Evolutionary conservation across 92 coral and sea anemone genomes (phyloP).

Genomic region (Nematostella vectensis): DNA sequence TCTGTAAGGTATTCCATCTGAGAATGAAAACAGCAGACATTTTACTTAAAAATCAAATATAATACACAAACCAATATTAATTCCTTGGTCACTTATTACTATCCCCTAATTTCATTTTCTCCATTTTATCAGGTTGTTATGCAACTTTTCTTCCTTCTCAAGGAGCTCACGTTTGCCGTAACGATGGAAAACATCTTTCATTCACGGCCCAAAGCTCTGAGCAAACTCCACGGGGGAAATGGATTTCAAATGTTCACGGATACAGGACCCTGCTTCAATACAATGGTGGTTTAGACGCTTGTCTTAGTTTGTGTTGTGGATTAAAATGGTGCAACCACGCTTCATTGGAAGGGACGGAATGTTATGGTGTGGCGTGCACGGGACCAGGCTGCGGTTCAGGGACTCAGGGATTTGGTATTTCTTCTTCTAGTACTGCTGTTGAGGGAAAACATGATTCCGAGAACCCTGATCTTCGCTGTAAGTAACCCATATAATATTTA

Average conservation of each 20-base stretch:
- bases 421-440: no score
- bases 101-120: not conserved
- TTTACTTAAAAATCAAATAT: no score
- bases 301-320: constrained; percentile 71
- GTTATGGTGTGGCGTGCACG: constrained; percentile 36
- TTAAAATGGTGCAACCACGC: constrained; percentile 70
- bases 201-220: constrained; percentile 13
- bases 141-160: constrained; percentile 12
- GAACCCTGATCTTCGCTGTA: no score
- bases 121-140: constrained; percentile 8
- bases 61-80: no score
- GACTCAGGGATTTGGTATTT: no score
- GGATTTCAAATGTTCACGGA: constrained; percentile 9
- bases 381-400: constrained; percentile 12
- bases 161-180: constrained; percentile 25
- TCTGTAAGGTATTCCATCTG: no score
- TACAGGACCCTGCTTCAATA: constrained; percentile 19
- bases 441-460: no score
- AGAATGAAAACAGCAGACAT: no score
- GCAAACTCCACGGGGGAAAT: no score
- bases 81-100: no score
- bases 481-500: no score
- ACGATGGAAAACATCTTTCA: constrained; percentile 18
- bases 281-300: constrained; percentile 27
- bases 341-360: constrained; percentile 23